Conservation (phyloP, 2,888 invertebrate species). For the Cyclophora punctaria region DNA sequence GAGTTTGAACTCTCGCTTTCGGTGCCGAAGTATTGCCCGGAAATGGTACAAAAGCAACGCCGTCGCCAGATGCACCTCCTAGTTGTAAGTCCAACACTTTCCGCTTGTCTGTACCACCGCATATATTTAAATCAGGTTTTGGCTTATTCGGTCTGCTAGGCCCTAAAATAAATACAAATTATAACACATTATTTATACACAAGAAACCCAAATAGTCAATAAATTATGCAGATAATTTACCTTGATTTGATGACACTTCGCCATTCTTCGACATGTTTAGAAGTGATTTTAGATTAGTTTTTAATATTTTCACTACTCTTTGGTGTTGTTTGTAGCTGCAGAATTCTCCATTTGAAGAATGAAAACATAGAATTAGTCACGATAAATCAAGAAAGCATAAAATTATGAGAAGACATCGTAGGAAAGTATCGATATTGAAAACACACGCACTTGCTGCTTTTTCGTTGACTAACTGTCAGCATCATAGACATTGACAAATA, state of each 20-base stretch:
- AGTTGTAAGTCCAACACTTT: conserved; percentile 76
- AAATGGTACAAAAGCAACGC: conserved; percentile 72
- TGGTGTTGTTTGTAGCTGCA: conserved; percentile 38
- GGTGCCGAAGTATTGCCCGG: conserved; percentile 41
- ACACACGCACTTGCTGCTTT: conserved; percentile 14
- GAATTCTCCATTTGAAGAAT: conserved; percentile 57
- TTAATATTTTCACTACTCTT: conserved; percentile 40
- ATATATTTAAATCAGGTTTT: conserved; percentile 63
- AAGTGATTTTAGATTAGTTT: conserved; percentile 31
- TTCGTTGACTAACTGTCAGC: too few relatives aligned
- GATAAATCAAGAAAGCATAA: conserved; percentile 34
- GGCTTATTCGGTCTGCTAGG: conserved; percentile 63
- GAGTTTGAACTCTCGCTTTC: conserved; percentile 52
- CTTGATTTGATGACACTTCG: conserved; percentile 80
- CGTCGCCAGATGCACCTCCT: conserved; percentile 61
- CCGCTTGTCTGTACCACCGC: conserved; percentile 66
- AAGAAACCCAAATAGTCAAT: neutral
- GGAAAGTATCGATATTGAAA: conserved; percentile 38
- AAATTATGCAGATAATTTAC: conserved; percentile 33
- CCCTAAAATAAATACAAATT: conserved; percentile 40
- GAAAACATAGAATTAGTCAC: conserved; percentile 32
- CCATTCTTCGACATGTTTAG: conserved; percentile 81
- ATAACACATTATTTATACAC: neutral
- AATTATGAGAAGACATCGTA: conserved; percentile 29
- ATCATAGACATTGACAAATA: too few relatives aligned